These are phyloP conservation scores for Ladona fulva DNA, from an alignment of 1,140 invertebrate species.

Conservation along the genomic window DNA sequence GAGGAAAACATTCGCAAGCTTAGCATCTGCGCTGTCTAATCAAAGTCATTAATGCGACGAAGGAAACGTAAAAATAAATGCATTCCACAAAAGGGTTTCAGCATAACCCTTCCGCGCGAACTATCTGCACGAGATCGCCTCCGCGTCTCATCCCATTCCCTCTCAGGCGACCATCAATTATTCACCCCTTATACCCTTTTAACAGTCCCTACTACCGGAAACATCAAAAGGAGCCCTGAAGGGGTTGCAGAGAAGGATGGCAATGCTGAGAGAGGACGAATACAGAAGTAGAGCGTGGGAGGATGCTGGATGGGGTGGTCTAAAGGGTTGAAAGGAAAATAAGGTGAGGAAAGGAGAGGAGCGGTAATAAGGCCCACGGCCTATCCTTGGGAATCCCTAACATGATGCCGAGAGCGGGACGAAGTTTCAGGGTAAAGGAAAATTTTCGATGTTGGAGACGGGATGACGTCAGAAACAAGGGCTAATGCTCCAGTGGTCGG, in stretches of 20 bases:
- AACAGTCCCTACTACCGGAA: not conserved
- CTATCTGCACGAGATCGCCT: not conserved
- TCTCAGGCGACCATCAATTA: not conserved
- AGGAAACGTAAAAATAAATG: too few species aligned
- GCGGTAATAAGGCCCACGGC: not conserved
- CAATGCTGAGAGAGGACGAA: not conserved
- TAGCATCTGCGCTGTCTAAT: too few species aligned
- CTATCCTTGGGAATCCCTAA: not conserved
- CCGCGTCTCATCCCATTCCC: not conserved
- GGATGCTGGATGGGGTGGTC: not conserved
- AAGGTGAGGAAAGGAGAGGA: not conserved
- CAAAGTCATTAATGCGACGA: too few species aligned
- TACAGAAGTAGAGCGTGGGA: not conserved
- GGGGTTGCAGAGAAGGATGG: not conserved
- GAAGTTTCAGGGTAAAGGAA: not conserved
- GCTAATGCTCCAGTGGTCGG: not conserved
- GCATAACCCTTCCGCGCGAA: not conserved
- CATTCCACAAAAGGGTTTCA: not conserved
- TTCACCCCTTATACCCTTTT: constrained; percentile 9
- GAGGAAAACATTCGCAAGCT: too few species aligned
- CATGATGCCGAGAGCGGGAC: not conserved
- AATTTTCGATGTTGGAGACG: not conserved
- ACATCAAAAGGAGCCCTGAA: not conserved
- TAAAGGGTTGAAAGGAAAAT: not conserved
- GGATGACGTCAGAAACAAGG: not conserved